Conservation (phyloP, 1,140 invertebrate species). For the Trichonephila clavipes region DNA sequence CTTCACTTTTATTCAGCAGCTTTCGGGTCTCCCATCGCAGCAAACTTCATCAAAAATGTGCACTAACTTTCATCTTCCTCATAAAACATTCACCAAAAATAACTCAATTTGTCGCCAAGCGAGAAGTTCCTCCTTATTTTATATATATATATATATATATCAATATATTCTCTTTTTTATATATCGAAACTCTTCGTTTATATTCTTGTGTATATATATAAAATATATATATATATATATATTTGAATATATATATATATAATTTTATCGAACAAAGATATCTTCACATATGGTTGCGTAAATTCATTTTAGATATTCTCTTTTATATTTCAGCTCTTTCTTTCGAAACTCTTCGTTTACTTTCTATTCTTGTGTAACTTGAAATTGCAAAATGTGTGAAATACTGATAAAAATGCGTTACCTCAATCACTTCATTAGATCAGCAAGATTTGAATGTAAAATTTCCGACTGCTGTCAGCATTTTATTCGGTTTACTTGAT, state of each 20-base stretch:
- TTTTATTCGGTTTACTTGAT: background rate
- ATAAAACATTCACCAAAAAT: constrained; percentile 43
- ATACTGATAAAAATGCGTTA: background rate
- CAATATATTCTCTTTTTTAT: no score
- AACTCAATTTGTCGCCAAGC: constrained; percentile 44
- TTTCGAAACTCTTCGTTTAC: background rate
- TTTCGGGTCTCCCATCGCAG: background rate
- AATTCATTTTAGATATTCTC: no score
- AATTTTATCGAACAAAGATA: no score
- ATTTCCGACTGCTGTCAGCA: background rate
- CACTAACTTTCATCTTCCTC: constrained; percentile 22
- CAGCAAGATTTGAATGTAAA: constrained; percentile 18
- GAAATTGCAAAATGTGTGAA: background rate
- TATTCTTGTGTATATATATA: no score
- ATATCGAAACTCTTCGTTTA: no score
- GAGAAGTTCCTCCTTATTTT: background rate
- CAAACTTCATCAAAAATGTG: constrained; percentile 5
- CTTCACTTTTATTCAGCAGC: constrained; percentile 48
- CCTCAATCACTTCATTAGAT: background rate
- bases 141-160: background rate
- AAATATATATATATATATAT: no score
- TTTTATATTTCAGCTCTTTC: background rate
- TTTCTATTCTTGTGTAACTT: background rate
- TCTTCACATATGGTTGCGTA: no score
- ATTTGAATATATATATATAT: no score